Conservation (phyloP, 1,140 invertebrate species). For the Plectus sambesii region DNA sequence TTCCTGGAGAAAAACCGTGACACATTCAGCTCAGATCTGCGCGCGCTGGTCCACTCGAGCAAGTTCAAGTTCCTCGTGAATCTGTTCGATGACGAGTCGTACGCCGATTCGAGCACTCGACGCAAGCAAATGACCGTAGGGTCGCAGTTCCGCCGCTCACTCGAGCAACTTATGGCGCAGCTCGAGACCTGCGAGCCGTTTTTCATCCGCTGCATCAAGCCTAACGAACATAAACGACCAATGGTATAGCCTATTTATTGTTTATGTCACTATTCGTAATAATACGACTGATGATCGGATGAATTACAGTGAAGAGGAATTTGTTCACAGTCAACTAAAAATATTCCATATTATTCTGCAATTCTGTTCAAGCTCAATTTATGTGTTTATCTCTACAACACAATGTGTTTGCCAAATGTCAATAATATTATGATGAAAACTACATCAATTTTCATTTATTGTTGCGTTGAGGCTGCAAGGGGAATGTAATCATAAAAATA, state of each 20-base stretch:
- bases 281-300: too few species aligned
- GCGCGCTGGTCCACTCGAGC: constrained; percentile 76
- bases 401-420: constrained; percentile 6
- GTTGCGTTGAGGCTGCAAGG: too few species aligned
- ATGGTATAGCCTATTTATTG: constrained; percentile 70
- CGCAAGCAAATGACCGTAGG: constrained; percentile 86
- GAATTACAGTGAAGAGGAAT: neutral
- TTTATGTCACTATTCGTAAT: too few species aligned
- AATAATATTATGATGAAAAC: too few species aligned
- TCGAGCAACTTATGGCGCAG: constrained; percentile 88
- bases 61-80: constrained; percentile 81
- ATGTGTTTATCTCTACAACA: neutral
- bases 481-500: too few species aligned
- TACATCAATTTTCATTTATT: too few species aligned
- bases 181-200: constrained; percentile 87
- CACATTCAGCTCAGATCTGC: constrained; percentile 27
- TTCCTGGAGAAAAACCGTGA: constrained; percentile 97
- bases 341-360: neutral
- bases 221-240: constrained; percentile 94
- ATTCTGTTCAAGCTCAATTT: too few species aligned
- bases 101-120: constrained; percentile 67
- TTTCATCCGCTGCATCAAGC: constrained; percentile 97
- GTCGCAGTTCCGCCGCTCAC: constrained; percentile 74
- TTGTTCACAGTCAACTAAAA: constrained; percentile 2
- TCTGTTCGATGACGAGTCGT: constrained; percentile 72